Evolutionary conservation across 2,888 invertebrate species (phyloP), one percentile per base, ranked within the genome.

Genomic region (Ormia ochracea): DNA sequence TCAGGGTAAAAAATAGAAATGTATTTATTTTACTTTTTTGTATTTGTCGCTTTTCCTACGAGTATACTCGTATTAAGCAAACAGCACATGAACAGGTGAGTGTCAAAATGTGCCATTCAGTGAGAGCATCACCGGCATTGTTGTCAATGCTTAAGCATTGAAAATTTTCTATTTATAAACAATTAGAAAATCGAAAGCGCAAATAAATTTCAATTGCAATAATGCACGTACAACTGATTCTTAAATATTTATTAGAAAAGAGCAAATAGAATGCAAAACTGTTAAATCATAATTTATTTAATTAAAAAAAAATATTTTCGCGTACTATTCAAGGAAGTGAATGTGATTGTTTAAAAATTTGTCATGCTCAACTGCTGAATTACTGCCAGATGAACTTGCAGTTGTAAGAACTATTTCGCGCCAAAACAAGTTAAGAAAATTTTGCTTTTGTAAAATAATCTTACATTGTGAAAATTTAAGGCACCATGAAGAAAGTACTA

Each of bases 141-240:
- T 61, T 80, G 66, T 52, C 70, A 74, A 58, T 61, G 59, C 41
- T 68, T 75, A 54, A 76, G 52, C 80, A 80, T 80, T 80, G 80
- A 80, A 80, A 61, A 73, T 56, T 73, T 50, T 80, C 72, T 80
- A 80, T 76, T 80, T 58, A 56, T 76, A 80, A 76, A 76, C 66
- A 76, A 63, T 50, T 58, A 45, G 23, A 21, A 65, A 50, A 72
- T 19, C 19, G 28, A 26, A 48, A 12, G 38, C 10, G 41, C 14
- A 61, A 36, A 1, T 31, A 21, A 45, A 48, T 36, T 31, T 36
- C 52, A 36, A 19, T 36, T 48, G 6, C 10, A 48, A 23, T 33
- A 7, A 23, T 9, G 21, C n/a, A 52, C 17, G 4, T 12, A 31
- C 7, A 14, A 17, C 7, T 28, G 9, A 12, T 45, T 45, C n/a